phyloP scores from a whole-genome alignment of 2,797 vertebrate genomes.

The Astyanax mexicanus region DNA sequence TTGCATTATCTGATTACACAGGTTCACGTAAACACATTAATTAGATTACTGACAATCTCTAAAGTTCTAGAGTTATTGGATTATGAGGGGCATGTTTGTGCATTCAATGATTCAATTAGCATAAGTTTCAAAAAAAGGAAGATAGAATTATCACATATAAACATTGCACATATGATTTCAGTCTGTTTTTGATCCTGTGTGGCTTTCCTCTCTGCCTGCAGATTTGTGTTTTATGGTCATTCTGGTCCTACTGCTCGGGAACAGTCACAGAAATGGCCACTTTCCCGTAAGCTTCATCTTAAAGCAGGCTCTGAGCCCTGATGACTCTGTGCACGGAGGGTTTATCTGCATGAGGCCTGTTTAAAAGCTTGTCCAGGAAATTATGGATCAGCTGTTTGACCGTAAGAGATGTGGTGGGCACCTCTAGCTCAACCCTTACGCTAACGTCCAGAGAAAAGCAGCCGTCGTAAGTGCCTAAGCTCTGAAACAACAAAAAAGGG shows the following conservation, averaged over 20 bases:
- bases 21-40: no score
- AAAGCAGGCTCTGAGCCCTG: conserved; percentile 63
- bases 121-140: conserved; percentile 1
- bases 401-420: conserved; percentile 43
- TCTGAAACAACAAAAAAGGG: conserved; percentile 69
- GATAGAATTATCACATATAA: conserved; percentile 4
- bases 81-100: no score
- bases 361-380: conserved; percentile 59
- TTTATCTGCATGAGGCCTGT: conserved; percentile 61
- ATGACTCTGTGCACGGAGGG: conserved; percentile 70
- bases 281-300: conserved; percentile 68
- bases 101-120: conserved; percentile 11
- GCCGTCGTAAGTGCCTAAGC: conserved; percentile 52
- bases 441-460: conserved; percentile 64
- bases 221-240: conserved; percentile 73
- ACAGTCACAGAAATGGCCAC: conserved; percentile 66
- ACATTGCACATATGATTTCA: conserved; percentile 7
- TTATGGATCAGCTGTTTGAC: conserved; percentile 52
- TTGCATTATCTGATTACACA: no score
- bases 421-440: conserved; percentile 55
- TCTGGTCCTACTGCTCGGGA: conserved; percentile 55
- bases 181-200: not conserved
- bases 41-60: no score
- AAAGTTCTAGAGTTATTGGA: no score
- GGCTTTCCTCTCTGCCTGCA: conserved; percentile 46